phyloP scores from a whole-genome alignment of 1,140 invertebrate species.

The Drosophila subobscura region DNA sequence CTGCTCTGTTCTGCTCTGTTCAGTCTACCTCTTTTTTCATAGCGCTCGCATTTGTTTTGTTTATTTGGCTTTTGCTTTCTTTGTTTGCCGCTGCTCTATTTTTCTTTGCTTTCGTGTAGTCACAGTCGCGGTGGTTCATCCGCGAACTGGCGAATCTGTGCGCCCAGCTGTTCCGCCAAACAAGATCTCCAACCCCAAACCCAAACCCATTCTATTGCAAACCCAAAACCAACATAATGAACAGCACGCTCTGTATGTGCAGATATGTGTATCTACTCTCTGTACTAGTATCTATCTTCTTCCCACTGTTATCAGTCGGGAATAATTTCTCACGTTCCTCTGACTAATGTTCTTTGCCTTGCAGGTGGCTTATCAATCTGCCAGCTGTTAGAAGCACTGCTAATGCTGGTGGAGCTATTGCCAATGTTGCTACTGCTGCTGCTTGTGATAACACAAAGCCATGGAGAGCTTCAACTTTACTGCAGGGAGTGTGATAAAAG shows the following conservation, averaged over 20 bases:
- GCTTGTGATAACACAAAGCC: constrained; percentile 33
- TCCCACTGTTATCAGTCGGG: constrained; percentile 46
- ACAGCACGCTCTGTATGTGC: constrained; percentile 35
- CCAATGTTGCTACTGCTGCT: constrained; percentile 15
- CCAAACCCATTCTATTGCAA: neutral
- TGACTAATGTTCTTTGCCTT: constrained; percentile 63
- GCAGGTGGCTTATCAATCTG: constrained; percentile 61
- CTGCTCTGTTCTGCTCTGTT: constrained; percentile 19
- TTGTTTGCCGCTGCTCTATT: constrained; percentile 68
- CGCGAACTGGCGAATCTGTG: constrained; percentile 48
- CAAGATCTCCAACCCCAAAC: constrained; percentile 24
- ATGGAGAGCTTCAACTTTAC: constrained; percentile 13
- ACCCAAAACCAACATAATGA: constrained; percentile 6
- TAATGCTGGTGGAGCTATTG: constrained; percentile 24
- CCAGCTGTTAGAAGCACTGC: constrained; percentile 24
- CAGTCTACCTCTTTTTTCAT: constrained; percentile 39
- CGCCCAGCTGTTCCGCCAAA: constrained; percentile 63
- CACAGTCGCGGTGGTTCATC: constrained; percentile 9
- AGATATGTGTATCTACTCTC: constrained; percentile 21
- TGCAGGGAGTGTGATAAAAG: constrained; percentile 11
- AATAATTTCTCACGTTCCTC: constrained; percentile 72
- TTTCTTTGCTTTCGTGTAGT: constrained; percentile 20
- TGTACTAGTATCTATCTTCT: constrained; percentile 20
- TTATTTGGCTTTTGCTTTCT: constrained; percentile 70
- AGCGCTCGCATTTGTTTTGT: constrained; percentile 73